Base-by-base conservation (phyloP, 37 sponge, comb jelly and placozoan genomes). In the Halichondria panicea region DNA sequence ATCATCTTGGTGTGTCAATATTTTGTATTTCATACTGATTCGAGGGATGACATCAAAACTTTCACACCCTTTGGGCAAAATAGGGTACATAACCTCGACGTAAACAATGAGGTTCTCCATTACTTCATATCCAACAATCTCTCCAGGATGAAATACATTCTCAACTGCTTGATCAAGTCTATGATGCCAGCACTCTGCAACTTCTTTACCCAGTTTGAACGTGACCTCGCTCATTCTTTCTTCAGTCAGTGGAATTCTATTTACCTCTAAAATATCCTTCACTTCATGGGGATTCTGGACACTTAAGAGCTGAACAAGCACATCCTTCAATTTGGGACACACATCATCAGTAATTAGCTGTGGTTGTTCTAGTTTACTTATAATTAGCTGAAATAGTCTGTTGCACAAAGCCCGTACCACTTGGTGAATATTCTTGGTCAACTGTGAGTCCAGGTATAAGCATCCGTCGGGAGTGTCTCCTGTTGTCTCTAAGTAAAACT, bases 81-180 rank as follows among this genome's bases (percentile, higher is more conserved):
- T 66, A 15, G 66, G 66, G 52, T 76, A 62, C 4, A 87, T 41
- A 60, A 87, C 38, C 19, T 75, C 37, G 13, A 73, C 88, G 27
- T 58, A 63, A n/a, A 87, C 70, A 57, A 68, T 62, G 41, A 76
- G 39, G 19, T 44, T 65, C 31, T 73, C 75, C 13, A 33, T 45
- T 24, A 68, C 31, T 30, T 87, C 82, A 79, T 89, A 89, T 7
- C 84, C 90, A 44, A 89, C 81, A 44, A 55, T 72, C 9, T 89
- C 90, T 34, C 68, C 52, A 38, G 84, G 61, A 9, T 79, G 38
- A 41, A 84, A 89, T 30, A 80, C 59, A 50, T 84, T 71, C 24
- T 66, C 31, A 33, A 53, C 24, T 41, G 71, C 73, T 30, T 80
- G 81, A 33, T 84, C 85, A 28, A 87, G 70, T 12, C 67, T 30